phyloP scores from a whole-genome alignment of 2,797 vertebrate species.

The Brachyalestes nurse region DNA sequence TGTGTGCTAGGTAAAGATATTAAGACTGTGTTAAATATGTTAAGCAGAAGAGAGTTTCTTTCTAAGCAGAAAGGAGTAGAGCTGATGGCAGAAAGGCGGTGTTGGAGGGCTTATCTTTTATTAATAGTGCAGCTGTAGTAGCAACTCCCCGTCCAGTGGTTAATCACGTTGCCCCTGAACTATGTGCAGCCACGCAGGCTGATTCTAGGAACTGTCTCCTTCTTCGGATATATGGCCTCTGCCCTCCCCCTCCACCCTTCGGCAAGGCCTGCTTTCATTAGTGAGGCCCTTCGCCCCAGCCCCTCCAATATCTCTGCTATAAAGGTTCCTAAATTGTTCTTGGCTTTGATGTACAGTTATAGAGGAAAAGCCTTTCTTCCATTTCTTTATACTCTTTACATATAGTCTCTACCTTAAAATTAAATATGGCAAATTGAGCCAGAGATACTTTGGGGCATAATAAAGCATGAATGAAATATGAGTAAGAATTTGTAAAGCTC shows the following conservation, averaged over 20 bases:
- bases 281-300: constrained; percentile 55
- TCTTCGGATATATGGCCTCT: constrained; percentile 72
- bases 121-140: constrained; percentile 82
- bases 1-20: constrained; percentile 63
- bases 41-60: constrained; percentile 60
- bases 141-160: constrained; percentile 75
- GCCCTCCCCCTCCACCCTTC: constrained; percentile 35
- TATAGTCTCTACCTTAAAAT: not conserved
- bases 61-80: constrained; percentile 50
- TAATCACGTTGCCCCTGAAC: constrained; percentile 81
- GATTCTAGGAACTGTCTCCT: constrained; percentile 82
- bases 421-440: not conserved
- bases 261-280: constrained; percentile 72
- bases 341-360: not conserved
- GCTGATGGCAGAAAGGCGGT: constrained; percentile 20
- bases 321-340: not conserved
- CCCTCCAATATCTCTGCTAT: constrained; percentile 67
- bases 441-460: not conserved
- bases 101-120: constrained; percentile 75
- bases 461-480: not conserved
- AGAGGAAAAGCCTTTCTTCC: too few species aligned
- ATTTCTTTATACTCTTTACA: too few species aligned
- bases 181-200: constrained; percentile 75
- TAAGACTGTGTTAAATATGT: constrained; percentile 58
- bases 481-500: not conserved